A percentile compares a stretch with the other conserved stretches of the same genome.
Conservation (phyloP, 2,888 invertebrate genomes). For the Melinaea menophilus region DNA sequence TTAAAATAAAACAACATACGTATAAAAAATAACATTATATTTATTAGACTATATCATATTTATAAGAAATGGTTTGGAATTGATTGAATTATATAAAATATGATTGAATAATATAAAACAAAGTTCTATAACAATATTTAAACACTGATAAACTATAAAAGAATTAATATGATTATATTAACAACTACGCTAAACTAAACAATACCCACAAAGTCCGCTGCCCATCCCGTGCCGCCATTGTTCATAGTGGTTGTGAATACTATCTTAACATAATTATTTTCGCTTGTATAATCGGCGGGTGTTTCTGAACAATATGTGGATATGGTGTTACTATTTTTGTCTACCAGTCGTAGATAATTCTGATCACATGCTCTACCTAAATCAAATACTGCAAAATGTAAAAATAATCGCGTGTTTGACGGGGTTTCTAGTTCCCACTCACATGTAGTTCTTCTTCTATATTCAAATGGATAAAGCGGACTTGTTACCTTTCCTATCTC, state of each 20-base stretch:
- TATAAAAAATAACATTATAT: too few species aligned
- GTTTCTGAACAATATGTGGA: constrained; percentile 74
- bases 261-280: constrained; percentile 76
- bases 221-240: constrained; percentile 86
- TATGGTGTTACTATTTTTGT: constrained; percentile 57
- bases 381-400: constrained; percentile 74
- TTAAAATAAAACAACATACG: too few species aligned
- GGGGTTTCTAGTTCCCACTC: constrained; percentile 68
- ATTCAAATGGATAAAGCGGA: constrained; percentile 61
- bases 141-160: too few species aligned
- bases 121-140: too few species aligned
- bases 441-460: constrained; percentile 51
- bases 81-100: too few species aligned
- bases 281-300: constrained; percentile 77
- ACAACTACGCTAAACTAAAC: neutral
- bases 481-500: constrained; percentile 57
- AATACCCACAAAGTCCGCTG: constrained; percentile 56
- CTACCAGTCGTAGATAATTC: constrained; percentile 82
- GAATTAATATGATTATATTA: too few species aligned
- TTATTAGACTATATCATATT: too few species aligned
- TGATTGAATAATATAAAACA: too few species aligned
- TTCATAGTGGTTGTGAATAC: constrained; percentile 81
- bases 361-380: constrained; percentile 81
- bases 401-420: constrained; percentile 43
- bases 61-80: too few species aligned